Evolutionary conservation across 2,113 vertebrate species (phyloP), one percentile per base, ranked within the genome.

Genomic region (Capreolus pygargus): DNA sequence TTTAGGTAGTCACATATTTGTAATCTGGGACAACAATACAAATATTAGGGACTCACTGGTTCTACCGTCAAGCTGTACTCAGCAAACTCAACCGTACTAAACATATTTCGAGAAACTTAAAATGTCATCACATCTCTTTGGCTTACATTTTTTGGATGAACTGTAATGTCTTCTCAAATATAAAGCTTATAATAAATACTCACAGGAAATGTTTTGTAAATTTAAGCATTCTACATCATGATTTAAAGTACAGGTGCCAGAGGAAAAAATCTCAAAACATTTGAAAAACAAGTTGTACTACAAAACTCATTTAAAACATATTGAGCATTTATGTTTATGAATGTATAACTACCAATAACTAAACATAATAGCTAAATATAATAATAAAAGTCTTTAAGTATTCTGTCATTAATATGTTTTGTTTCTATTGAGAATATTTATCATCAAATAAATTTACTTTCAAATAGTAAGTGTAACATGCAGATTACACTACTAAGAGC

Each of bases 11-110:
- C 97, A 98, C 93, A 98, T 97, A 98, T 98, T 97, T 95, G 85
- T 98, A 97, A 97, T 98, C 96, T 97, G 90, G 78, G 96, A 97
- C 92, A 98, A 97, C 76, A 95, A 97, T 94, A 57, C 9, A 97
- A 98, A 98, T 87, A 98, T 97, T 97, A 98, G 96, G 97, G 98
- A 98, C 98, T 95, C 91, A 95, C 94, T 89, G 86, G 78, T 90
- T 97, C 90, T 97, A 79, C 95, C 97, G 82, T 98, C 98, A 98
- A 94, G 79, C 61, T 95, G 74, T 85, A 97, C 88, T 98, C 96
- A 98, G 97, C 87, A 98, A 97, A 98, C 97, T 98, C 96, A 89
- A 83, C 30, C 52, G 79, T 98, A 96, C 33, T 95, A 95, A 98
- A 97, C 57, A 78, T 43, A 89, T 88, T 93, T 76, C 67, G 67